Conservation (phyloP, 2,797 vertebrate genomes). For the Momotus momota region DNA sequence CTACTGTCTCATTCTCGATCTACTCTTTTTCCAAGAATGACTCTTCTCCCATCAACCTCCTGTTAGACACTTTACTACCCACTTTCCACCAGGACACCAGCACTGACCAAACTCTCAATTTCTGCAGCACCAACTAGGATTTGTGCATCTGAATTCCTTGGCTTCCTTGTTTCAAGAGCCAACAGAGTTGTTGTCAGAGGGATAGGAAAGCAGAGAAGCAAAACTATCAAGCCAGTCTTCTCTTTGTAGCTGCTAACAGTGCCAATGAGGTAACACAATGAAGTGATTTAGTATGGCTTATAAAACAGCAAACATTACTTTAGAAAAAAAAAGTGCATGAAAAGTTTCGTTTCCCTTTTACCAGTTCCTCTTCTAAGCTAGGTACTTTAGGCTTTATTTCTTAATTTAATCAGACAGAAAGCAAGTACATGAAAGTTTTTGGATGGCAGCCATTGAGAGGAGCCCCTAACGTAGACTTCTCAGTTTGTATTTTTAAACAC, state of each 20-base stretch:
- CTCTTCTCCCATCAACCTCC: not conserved
- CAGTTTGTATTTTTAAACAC: constrained; percentile 22
- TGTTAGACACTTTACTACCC: not conserved
- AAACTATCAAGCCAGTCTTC: not conserved
- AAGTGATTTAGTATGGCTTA: not conserved
- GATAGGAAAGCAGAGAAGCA: not conserved
- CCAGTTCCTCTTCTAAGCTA: not conserved
- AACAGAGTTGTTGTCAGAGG: not conserved
- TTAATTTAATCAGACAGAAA: constrained; percentile 7
- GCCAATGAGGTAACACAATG: not conserved
- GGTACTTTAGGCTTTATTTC: not conserved
- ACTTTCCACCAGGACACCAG: not conserved
- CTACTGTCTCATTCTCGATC: not conserved
- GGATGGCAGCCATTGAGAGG: not conserved
- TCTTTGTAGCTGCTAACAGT: not conserved
- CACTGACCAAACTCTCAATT: not conserved
- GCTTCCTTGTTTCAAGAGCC: not conserved
- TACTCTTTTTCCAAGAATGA: not conserved
- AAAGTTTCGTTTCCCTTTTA: not conserved
- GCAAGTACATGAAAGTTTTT: not conserved
- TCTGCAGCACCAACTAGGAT: not conserved
- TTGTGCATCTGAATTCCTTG: not conserved
- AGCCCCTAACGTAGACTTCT: not conserved
- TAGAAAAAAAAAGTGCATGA: not conserved
- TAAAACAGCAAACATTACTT: not conserved